phyloP scores from a whole-genome alignment of 2,113 vertebrate genomes.

The Odocoileus virginianus region DNA sequence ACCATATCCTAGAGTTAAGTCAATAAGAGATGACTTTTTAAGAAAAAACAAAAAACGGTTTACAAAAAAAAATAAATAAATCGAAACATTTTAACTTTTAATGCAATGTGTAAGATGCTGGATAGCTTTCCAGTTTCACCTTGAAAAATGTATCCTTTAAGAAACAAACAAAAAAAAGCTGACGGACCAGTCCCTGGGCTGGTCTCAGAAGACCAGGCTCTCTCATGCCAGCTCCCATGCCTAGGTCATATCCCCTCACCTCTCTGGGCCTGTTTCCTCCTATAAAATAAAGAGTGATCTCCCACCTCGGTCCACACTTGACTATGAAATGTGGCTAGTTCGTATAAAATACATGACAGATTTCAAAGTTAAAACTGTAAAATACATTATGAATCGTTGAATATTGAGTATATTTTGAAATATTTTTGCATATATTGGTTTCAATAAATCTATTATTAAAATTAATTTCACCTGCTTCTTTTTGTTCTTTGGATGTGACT shows the following conservation, averaged over 20 bases:
- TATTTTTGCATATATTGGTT: neutral
- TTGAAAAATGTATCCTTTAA: neutral
- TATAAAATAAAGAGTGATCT: neutral
- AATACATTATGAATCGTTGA: neutral
- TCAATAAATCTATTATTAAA: neutral
- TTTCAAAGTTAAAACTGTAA: neutral
- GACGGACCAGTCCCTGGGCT: neutral
- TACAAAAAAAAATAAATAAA: neutral
- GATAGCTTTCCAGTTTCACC: slow-evolving; percentile 11
- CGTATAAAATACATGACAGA: neutral
- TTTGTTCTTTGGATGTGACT: neutral
- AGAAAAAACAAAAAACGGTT: neutral
- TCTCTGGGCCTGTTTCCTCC: neutral
- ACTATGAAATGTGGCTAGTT: neutral
- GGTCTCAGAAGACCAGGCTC: neutral
- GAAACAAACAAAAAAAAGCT: neutral
- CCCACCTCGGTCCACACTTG: neutral
- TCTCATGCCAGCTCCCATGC: neutral
- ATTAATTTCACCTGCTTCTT: neutral
- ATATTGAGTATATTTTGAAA: neutral
- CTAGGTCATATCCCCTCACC: neutral
- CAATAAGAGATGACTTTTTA: neutral
- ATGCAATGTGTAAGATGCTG: neutral
- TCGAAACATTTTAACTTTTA: neutral
- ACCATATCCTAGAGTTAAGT: neutral